phyloP scores from a whole-genome alignment of 2,888 invertebrate genomes.

The Neoaliturus tenellus region DNA sequence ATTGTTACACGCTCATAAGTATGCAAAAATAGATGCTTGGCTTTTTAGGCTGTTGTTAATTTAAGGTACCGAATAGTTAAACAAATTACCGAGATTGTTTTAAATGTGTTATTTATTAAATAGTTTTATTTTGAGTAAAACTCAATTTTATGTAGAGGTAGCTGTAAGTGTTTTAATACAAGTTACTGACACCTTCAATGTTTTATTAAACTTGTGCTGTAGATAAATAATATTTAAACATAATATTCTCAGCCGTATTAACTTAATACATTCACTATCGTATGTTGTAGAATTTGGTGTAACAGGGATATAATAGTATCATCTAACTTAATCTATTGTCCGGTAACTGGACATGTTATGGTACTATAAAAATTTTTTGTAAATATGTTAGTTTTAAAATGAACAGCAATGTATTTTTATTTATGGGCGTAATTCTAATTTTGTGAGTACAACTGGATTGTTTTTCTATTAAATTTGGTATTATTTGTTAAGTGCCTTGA shows the following conservation, averaged over 20 bases:
- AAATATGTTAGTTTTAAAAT: neutral
- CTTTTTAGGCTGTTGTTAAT: neutral
- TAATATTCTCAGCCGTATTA: neutral
- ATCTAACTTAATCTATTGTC: too few species aligned
- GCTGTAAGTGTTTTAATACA: neutral
- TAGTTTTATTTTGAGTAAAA: constrained; percentile 3
- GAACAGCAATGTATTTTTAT: neutral
- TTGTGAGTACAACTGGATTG: neutral
- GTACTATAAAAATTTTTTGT: too few species aligned
- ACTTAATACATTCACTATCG: neutral
- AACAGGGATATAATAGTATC: neutral
- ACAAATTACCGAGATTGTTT: neutral
- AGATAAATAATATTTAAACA: neutral
- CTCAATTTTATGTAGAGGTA: neutral
- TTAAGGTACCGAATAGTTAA: neutral
- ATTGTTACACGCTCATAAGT: neutral
- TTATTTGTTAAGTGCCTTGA: neutral
- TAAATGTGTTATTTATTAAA: neutral
- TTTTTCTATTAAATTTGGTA: neutral
- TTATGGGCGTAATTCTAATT: neutral
- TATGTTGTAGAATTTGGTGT: neutral
- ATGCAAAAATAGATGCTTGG: neutral
- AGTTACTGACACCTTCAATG: neutral
- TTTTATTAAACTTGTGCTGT: neutral
- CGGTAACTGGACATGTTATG: too few species aligned